Base-by-base conservation (phyloP, 2,797 vertebrate genomes). In the Typhlichthys eigenmanni region DNA sequence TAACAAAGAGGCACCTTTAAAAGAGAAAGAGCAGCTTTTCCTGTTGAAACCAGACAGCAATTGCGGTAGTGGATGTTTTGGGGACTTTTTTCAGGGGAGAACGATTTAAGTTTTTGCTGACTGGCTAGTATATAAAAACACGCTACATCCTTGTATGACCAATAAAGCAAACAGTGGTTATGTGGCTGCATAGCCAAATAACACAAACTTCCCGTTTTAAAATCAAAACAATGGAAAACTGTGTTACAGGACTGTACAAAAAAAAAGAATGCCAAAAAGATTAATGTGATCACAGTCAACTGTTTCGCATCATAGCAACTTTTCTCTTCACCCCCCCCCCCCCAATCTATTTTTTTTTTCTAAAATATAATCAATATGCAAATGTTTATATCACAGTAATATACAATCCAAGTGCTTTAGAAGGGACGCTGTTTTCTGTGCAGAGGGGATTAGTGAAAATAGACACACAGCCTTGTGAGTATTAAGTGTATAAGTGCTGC, bases 331-430 rank as follows among this genome's bases (percentile, higher is more conserved):
- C 13, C 77, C 66, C 55, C 87, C 88, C 88, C 84, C 88, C 80
- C 78, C 84, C 16, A 80, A 59, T 45, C 79, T 85, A 58, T 29
- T 62, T 48, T 81, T 92, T 92, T 90, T 51, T 87, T 89, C 86
- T 85, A 93, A 93, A 93, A 92, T 91, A 92, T 88, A 85, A 81
- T 90, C 89, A 78, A 89, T 92, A 90, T 92, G 89, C 85, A 91
- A 90, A 92, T 89, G 85, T 76, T 79, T 90, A 91, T 91, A 80
- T 92, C 91, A 93, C 91, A 92, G 90, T 92, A 91, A 90, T 92
- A 81, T 91, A 93, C 91, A 92, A 90, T 92, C 87, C 90, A 92
- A 93, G 91, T 92, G 91, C 90, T 93, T 91, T 75, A 82, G 81
- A 86, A 84, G 79, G 83, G 77, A 86, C 58, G 57, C 69, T 80